Evolutionary conservation across 2,113 vertebrate species (phyloP).

Genomic region (Cyprinodon brontotheroides): DNA sequence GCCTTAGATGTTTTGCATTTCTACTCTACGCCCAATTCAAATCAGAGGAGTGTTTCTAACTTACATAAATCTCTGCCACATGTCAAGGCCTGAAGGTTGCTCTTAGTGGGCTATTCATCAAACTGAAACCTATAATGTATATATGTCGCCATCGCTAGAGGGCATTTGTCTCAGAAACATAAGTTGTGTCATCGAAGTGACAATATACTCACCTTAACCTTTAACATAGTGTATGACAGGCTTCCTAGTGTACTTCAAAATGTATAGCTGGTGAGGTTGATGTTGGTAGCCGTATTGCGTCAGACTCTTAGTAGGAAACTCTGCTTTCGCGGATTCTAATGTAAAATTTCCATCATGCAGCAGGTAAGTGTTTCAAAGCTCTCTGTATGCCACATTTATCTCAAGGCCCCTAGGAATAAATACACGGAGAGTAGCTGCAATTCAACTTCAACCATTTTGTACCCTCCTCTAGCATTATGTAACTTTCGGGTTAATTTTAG

Average conservation of each 20-base stretch:
- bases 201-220: conserved; percentile 18
- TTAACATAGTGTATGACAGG: conserved; percentile 11
- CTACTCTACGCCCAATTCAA: neutral
- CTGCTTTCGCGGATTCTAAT: conserved; percentile 18
- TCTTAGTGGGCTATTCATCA: conserved; percentile 37
- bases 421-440: conserved; percentile 8
- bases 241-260: conserved; percentile 13
- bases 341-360: conserved; percentile 37
- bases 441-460: neutral
- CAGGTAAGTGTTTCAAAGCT: conserved; percentile 29
- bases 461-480: neutral
- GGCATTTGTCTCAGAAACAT: conserved; percentile 35
- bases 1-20: neutral
- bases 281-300: neutral
- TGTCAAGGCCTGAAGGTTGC: conserved; percentile 43
- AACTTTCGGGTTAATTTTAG: neutral
- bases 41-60: neutral
- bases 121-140: conserved; percentile 26
- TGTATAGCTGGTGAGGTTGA: conserved; percentile 1
- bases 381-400: conserved; percentile 2
- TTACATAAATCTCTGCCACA: conserved; percentile 35
- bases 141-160: conserved; percentile 29
- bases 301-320: conserved; percentile 19
- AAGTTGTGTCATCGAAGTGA: conserved; percentile 2
- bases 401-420: conserved; percentile 13